Evolutionary conservation across 2,113 vertebrate species (phyloP).

Genomic region (Phyllostomus hastatus): DNA sequence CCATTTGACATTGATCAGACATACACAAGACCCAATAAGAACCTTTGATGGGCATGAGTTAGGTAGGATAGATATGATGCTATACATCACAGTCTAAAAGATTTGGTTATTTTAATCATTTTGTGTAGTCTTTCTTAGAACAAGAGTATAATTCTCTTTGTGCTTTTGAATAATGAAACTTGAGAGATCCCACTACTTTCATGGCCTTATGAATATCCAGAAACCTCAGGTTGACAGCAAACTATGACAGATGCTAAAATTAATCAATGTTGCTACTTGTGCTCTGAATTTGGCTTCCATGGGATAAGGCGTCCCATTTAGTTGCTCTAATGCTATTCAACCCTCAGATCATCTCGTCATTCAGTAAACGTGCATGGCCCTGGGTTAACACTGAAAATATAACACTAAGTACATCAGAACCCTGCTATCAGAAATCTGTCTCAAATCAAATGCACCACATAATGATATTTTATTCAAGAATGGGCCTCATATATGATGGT

Average conservation of each 20-base stretch:
- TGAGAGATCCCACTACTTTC: neutral
- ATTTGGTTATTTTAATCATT: neutral
- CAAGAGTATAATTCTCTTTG: neutral
- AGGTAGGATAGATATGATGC: neutral
- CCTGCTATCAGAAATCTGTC: neutral
- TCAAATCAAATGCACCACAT: neutral
- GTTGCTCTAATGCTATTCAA: neutral
- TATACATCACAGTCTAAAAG: neutral
- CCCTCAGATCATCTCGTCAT: neutral
- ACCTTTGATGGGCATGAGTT: neutral
- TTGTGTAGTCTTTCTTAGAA: neutral
- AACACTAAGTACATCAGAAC: neutral
- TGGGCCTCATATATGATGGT: neutral
- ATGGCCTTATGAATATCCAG: neutral
- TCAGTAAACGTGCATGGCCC: neutral
- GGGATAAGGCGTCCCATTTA: neutral
- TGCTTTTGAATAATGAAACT: neutral
- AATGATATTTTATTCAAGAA: neutral
- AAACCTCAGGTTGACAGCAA: neutral
- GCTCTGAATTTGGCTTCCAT: neutral
- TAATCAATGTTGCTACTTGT: neutral
- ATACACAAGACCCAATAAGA: neutral
- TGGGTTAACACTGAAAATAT: neutral
- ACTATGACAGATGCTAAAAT: neutral
- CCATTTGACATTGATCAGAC: neutral